Base-by-base conservation (phyloP, 2,113 vertebrate species). In the Spilogale gracilis region DNA sequence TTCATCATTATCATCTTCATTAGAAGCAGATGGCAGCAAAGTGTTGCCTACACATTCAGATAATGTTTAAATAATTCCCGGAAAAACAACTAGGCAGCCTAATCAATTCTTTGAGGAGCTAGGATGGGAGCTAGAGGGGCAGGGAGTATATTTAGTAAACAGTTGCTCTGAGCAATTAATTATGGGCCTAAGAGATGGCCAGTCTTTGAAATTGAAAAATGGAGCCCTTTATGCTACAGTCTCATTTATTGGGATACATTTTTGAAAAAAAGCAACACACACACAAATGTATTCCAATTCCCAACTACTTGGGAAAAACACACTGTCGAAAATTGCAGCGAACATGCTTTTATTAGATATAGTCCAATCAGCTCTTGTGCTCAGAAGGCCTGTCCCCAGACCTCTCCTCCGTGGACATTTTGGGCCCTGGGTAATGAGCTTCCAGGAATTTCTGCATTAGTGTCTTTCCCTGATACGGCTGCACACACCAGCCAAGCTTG, bases 41-140 rank as follows among this genome's bases (percentile, higher is more conserved):
- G 74, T 73, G 43, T 65, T 45, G 56, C 80, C 96, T 90, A 38
- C 32, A 80, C 50, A n/a, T 65, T 79, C 65, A 96, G 74, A 63
- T 20, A 63, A 65, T 60, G 20, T 65, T 96, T 76, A 71, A 83
- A 65, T 87, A 60, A 93, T 92, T 89, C 88, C 63, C 38, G 50
- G 27, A 27, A 50, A 63, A 43, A 10, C 78, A 17, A 0, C 6
- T 32, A 43, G 21, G 27, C 61, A 50, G n/a, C 23, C 82, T 76
- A 48, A 60, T 54, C 79, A 20, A 27, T n/a, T 87, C 61, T 83
- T 95, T 45, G n/a, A 80, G 80, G 61, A n/a, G 12, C 27, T 20
- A 6, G 2, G 16, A 45, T 20, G 17, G 50, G 23, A 43, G 6
- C 50, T 80, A 17, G 80, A 71, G 61, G 11, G 54, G 30, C 38